Conservation (phyloP, 2,113 vertebrate genomes). For the Tachuris rubrigastra region DNA sequence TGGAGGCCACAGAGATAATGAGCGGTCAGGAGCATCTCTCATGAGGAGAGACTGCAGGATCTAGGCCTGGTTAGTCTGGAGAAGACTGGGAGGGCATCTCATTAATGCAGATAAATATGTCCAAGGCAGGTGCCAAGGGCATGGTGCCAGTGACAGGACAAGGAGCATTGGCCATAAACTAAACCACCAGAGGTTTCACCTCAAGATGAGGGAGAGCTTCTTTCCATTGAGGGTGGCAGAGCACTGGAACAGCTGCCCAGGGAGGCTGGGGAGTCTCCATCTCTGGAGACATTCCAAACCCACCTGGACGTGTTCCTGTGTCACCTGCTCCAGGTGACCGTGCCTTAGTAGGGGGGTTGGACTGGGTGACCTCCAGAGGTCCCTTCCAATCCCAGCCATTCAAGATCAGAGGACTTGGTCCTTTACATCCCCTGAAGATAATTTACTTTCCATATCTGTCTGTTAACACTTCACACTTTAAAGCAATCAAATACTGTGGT, state of each 20-base stretch:
- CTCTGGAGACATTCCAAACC: not conserved
- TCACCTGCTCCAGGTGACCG: not conserved
- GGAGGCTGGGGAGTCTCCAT: not conserved
- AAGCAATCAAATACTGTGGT: not conserved
- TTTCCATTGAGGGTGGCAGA: not conserved
- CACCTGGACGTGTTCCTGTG: not conserved
- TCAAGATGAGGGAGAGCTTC: not conserved
- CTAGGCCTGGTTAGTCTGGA: not conserved
- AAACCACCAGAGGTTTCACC: not conserved
- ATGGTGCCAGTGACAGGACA: not conserved
- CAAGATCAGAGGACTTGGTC: not conserved
- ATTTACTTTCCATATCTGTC: not conserved
- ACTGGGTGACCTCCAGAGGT: not conserved
- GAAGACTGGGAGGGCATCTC: not conserved
- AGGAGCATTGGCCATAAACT: not conserved
- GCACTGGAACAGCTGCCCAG: not conserved
- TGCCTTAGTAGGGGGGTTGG: not conserved
- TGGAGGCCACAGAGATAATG: not conserved
- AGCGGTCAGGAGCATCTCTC: not conserved
- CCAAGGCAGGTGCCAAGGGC: not conserved
- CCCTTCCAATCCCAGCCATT: fast-evolving
- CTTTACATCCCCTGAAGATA: not conserved
- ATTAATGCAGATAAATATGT: not conserved
- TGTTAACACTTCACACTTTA: not conserved
- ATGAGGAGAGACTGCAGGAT: not conserved